These are phyloP conservation scores for Cebus imitator DNA, from an alignment of 2,113 vertebrate species.

Conservation along the genomic window DNA sequence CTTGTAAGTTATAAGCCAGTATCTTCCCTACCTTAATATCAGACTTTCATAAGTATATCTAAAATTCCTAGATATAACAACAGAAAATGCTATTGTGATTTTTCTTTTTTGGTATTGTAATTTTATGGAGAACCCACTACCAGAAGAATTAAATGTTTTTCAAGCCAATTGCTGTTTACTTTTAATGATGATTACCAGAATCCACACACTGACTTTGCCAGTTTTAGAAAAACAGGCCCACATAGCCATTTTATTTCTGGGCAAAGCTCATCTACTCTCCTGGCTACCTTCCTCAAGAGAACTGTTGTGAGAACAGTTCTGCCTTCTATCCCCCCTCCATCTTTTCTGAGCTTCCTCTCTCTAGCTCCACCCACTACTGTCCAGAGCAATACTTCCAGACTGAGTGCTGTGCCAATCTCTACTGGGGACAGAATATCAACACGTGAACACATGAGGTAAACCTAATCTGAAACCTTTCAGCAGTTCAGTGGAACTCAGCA, in stretches of 20 bases:
- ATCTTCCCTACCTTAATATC: neutral
- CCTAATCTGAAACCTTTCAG: neutral
- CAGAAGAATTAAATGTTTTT: neutral
- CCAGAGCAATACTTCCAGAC: neutral
- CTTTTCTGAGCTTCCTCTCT: neutral
- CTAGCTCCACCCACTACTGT: neutral
- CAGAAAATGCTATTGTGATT: neutral
- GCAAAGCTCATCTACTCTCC: neutral
- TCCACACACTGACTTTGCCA: neutral
- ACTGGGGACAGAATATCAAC: neutral
- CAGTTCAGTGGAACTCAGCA: neutral
- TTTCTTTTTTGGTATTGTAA: neutral
- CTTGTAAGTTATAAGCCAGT: neutral
- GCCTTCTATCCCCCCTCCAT: neutral
- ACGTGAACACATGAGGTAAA: neutral
- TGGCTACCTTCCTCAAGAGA: neutral
- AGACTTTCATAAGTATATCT: constrained; percentile 31
- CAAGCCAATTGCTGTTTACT: neutral
- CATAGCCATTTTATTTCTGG: neutral
- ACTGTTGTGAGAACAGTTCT: neutral
- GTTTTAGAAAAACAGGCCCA: neutral
- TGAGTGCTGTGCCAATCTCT: neutral
- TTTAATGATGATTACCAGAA: neutral
- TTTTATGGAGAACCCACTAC: neutral
- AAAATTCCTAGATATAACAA: neutral